Conservation (phyloP, 2,888 invertebrate species). For the Lasioglossum figueresi region DNA sequence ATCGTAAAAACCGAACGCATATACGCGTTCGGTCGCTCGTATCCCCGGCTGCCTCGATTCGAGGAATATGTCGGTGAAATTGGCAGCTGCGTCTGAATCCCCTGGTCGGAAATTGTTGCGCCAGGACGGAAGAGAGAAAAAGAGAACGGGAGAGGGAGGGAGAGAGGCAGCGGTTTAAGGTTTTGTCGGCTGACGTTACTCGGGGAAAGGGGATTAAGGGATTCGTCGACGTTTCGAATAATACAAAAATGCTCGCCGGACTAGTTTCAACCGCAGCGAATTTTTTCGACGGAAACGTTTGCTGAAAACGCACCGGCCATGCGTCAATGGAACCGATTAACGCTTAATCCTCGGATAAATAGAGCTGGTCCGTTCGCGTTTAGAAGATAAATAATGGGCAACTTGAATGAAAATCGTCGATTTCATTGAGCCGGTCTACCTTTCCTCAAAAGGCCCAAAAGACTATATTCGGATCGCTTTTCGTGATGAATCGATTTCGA, state of each 20-base stretch:
- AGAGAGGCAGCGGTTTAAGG: conserved; percentile 17
- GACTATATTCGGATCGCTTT: not conserved
- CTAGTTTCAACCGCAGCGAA: conserved; percentile 5
- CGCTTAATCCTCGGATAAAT: conserved; percentile 28
- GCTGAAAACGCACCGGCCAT: not conserved
- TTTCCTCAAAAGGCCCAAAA: not conserved
- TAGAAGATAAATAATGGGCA: conserved; percentile 10
- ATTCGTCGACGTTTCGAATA: conserved; percentile 35
- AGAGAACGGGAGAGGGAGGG: not conserved
- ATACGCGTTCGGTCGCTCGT: not conserved
- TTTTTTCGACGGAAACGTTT: conserved; percentile 24
- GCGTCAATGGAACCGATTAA: conserved; percentile 10
- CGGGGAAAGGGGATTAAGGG: conserved; percentile 39
- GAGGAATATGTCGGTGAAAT: conserved; percentile 23
- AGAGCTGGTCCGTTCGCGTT: conserved; percentile 25
- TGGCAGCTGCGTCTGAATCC: conserved; percentile 21
- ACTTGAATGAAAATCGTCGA: conserved; percentile 5
- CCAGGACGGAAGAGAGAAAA: not conserved
- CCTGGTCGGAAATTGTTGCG: conserved; percentile 43
- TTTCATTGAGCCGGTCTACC: not conserved
- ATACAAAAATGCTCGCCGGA: conserved; percentile 24
- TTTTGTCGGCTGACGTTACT: conserved; percentile 30
- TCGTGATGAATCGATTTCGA: not conserved
- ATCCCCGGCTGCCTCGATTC: not conserved
- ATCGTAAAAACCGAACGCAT: not conserved